These are phyloP conservation scores for Leptocoma aspasia DNA, from an alignment of 2,113 vertebrate genomes.

Conservation along the genomic window DNA sequence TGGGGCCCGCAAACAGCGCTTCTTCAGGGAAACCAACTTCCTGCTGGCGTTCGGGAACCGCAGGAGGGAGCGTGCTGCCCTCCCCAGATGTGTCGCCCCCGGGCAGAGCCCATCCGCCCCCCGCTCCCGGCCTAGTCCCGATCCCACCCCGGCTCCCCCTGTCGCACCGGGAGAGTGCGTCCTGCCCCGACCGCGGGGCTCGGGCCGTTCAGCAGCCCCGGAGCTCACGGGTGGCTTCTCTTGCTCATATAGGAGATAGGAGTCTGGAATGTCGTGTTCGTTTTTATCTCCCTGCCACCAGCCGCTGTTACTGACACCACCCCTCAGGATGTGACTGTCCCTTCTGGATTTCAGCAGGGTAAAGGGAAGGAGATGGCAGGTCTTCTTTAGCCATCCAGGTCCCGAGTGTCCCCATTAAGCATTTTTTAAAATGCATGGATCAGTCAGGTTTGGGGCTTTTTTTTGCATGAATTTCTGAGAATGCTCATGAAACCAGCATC, in stretches of 20 bases:
- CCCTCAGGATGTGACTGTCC: not conserved
- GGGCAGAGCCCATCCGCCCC: not conserved
- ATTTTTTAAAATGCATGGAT: not conserved
- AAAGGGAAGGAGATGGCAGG: not conserved
- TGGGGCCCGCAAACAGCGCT: rapidly evolving
- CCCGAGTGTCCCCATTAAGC: not conserved
- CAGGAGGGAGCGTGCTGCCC: not conserved
- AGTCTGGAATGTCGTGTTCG: not conserved
- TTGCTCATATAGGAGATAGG: not conserved
- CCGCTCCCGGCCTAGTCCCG: not conserved
- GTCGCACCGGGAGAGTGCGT: not conserved
- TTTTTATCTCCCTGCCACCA: not conserved
- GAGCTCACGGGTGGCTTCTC: not conserved
- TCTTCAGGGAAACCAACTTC: not conserved
- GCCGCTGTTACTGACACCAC: too few species aligned
- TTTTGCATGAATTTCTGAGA: not conserved
- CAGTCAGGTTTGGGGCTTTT: not conserved
- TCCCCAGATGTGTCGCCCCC: not conserved
- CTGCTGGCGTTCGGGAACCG: not conserved
- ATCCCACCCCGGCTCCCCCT: not conserved
- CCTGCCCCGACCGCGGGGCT: not conserved
- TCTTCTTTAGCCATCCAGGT: not conserved
- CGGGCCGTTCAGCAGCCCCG: not conserved
- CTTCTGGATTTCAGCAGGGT: not conserved
- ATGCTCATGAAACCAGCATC: not conserved